These are phyloP conservation scores for Chiridota heheva DNA, from an alignment of 35 echinoderm and acorn worm species.

Conservation along the genomic window DNA sequence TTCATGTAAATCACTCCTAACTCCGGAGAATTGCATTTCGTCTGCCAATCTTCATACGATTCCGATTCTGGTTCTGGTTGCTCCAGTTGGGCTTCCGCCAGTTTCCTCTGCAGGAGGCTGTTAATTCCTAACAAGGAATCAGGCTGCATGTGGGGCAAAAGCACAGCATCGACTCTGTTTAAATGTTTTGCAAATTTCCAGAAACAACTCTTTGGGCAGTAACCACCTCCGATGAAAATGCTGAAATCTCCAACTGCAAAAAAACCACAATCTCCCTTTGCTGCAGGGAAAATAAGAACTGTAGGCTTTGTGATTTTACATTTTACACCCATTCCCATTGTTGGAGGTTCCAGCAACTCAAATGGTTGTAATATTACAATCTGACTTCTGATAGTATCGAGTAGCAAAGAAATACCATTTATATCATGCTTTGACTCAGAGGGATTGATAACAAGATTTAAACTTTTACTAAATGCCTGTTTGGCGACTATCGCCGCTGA, in stretches of 20 bases:
- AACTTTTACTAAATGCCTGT: constrained; percentile 85
- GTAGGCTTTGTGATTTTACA: constrained; percentile 99
- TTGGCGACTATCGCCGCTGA: constrained; percentile 68
- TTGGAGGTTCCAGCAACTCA: constrained; percentile 92
- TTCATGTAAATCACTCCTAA: constrained; percentile 93
- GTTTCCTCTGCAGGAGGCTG: constrained; percentile 87
- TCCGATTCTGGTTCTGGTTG: constrained; percentile 74
- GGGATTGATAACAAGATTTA: constrained; percentile 87
- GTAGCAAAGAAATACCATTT: constrained; percentile 56
- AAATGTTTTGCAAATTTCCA: constrained; percentile 99
- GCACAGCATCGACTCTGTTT: constrained; percentile 88
- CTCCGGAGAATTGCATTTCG: constrained; percentile 93
- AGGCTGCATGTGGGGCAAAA: constrained; percentile 78
- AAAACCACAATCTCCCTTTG: constrained; percentile 97
- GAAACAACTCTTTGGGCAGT: constrained; percentile 86
- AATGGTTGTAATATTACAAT: constrained; percentile 73
- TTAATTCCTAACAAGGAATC: constrained; percentile 86
- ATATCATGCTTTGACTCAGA: constrained; percentile 78
- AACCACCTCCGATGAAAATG: constrained; percentile 95
- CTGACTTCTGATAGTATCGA: constrained; percentile 55
- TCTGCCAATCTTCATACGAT: constrained; percentile 87
- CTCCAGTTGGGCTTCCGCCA: constrained; percentile 72
- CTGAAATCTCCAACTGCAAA: constrained; percentile 98
- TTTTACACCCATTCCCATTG: constrained; percentile 94
- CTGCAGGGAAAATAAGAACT: constrained; percentile 92